Evolutionary conservation across 2,113 vertebrate genomes (phyloP).

Genomic region (Hypanus sabinus): DNA sequence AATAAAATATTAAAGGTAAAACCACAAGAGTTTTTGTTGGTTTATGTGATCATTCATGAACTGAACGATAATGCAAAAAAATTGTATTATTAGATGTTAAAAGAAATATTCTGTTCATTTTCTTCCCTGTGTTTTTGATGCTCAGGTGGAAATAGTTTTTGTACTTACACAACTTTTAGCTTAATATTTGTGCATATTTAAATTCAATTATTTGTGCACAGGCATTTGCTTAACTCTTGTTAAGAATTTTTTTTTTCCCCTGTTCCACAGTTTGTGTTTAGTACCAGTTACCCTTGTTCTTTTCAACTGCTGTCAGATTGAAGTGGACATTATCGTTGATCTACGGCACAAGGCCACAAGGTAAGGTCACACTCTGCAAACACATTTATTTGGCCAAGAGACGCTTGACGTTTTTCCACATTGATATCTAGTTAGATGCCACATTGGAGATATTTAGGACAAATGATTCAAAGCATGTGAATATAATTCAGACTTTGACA

Average conservation of each 20-base stretch:
- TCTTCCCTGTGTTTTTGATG: no score
- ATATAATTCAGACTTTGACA: background rate
- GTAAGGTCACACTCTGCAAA: slow-evolving; percentile 50
- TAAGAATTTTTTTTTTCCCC: slow-evolving; percentile 34
- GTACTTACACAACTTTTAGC: background rate
- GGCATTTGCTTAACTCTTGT: background rate
- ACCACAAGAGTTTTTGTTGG: no score
- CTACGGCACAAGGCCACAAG: slow-evolving; percentile 77
- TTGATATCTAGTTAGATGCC: background rate
- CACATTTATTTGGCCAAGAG: background rate
- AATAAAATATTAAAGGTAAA: background rate
- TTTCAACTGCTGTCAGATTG: slow-evolving; percentile 81
- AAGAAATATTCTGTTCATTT: no score
- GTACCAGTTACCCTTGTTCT: slow-evolving; percentile 84
- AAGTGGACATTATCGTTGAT: slow-evolving; percentile 85
- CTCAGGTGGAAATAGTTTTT: background rate
- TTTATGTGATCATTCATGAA: no score
- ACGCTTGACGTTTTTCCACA: background rate
- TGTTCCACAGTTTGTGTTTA: slow-evolving; percentile 72
- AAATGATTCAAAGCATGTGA: background rate
- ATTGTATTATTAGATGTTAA: no score
- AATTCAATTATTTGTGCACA: background rate
- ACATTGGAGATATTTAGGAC: background rate
- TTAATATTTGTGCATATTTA: background rate
- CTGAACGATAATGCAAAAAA: no score